Conservation (phyloP, 1,140 invertebrate species). For the Dysdera silvatica region DNA sequence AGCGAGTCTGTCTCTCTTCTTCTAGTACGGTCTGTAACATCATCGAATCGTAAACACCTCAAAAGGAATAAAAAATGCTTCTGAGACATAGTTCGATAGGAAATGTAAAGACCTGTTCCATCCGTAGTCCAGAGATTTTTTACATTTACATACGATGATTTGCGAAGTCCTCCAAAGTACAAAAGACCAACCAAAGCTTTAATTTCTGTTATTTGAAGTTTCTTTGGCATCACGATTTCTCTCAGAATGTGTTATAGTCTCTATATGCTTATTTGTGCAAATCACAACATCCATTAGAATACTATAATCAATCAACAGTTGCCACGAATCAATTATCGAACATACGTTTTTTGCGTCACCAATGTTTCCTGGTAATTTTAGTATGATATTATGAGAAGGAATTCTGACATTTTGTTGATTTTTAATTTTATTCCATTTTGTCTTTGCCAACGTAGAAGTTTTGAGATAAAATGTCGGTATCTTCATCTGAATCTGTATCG, state of each 20-base stretch:
- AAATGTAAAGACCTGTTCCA: constrained; percentile 9
- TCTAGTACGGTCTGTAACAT: neutral
- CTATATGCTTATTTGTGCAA: neutral
- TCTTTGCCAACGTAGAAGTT: neutral
- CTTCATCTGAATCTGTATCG: neutral
- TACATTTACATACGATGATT: constrained; percentile 2
- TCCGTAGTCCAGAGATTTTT: constrained; percentile 9
- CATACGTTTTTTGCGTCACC: no score
- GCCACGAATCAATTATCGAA: neutral
- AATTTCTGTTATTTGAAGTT: neutral
- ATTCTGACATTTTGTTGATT: neutral
- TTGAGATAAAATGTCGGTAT: neutral
- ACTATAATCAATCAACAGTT: no score
- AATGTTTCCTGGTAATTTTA: neutral
- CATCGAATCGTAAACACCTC: constrained; percentile 22
- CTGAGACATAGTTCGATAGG: neutral
- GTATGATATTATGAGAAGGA: neutral
- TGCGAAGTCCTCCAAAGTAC: constrained; percentile 8
- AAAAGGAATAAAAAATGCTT: constrained; percentile 14
- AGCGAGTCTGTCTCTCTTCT: constrained; percentile 22
- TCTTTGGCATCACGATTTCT: neutral
- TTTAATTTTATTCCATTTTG: neutral
- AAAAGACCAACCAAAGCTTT: constrained; percentile 19
- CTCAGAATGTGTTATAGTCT: neutral
- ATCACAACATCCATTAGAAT: neutral